A percentile compares a stretch with the other conserved stretches of the same genome.
Conservation (phyloP, 2,888 invertebrate genomes). For the Myathropa florea region DNA sequence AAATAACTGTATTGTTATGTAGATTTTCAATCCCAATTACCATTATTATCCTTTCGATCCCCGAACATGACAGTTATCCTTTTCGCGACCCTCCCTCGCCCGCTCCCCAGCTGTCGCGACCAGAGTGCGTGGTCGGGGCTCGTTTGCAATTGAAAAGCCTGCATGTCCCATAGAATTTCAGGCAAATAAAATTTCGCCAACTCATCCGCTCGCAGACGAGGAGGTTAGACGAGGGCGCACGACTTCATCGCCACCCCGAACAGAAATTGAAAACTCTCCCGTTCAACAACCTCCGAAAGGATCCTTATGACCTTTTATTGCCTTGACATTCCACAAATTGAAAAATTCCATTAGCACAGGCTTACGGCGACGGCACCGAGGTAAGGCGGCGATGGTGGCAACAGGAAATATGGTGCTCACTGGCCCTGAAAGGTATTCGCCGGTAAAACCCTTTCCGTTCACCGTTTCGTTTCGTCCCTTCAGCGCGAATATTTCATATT, state of each 20-base stretch:
- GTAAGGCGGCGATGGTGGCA: background rate
- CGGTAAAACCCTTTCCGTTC: slow-evolving; percentile 16
- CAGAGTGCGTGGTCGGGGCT: background rate
- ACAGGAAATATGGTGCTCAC: background rate
- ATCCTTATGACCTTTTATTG: slow-evolving; percentile 31
- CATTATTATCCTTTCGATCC: slow-evolving; percentile 9
- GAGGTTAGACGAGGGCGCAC: background rate
- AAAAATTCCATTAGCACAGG: slow-evolving; percentile 61
- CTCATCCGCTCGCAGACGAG: background rate
- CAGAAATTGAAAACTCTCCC: background rate
- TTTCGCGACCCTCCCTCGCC: background rate
- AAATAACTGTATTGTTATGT: slow-evolving; percentile 9
- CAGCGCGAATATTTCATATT: slow-evolving; percentile 32
- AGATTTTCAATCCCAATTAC: slow-evolving; percentile 7
- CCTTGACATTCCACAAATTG: slow-evolving; percentile 58
- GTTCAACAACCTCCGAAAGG: slow-evolving; percentile 8
- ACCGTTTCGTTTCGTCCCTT: background rate
- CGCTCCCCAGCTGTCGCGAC: background rate
- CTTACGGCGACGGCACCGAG: background rate
- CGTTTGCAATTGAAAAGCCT: background rate
- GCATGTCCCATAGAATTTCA: background rate
- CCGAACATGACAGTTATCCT: background rate
- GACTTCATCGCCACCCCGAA: background rate
- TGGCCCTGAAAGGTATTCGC: slow-evolving; percentile 10
- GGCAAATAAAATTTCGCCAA: background rate